phyloP scores from a whole-genome alignment of 2,797 vertebrate genomes.

The Anniella stebbinsi region DNA sequence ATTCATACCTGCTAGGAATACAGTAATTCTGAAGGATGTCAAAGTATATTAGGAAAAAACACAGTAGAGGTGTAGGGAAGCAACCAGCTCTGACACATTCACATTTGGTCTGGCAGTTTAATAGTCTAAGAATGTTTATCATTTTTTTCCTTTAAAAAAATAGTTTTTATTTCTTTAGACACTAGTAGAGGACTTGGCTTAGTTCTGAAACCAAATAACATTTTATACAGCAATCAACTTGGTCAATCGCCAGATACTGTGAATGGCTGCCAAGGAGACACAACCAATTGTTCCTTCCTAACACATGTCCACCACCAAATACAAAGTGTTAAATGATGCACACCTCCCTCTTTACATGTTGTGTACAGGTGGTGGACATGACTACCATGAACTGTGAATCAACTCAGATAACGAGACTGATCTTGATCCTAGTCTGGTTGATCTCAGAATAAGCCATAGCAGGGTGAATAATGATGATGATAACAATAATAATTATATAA shows the following conservation, averaged over 20 bases:
- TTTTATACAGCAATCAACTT: neutral
- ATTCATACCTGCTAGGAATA: constrained; percentile 8
- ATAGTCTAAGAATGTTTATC: neutral
- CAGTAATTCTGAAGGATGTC: neutral
- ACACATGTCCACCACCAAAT: neutral
- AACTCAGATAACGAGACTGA: neutral
- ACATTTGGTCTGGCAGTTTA: constrained; percentile 2
- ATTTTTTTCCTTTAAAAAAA: neutral
- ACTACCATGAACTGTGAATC: neutral
- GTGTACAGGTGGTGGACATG: neutral
- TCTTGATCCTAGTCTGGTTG: neutral
- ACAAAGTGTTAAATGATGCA: neutral
- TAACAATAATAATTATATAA: no score
- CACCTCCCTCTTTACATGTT: accelerated
- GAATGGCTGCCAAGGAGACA: neutral
- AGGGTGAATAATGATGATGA: no score
- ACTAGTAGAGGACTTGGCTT: neutral
- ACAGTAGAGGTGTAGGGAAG: neutral
- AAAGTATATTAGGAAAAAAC: neutral
- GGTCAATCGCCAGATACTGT: neutral
- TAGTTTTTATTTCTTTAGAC: neutral
- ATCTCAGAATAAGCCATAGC: neutral
- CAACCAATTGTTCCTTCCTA: neutral
- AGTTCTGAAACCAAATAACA: neutral
- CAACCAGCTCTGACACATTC: neutral